Evolutionary conservation across 2,888 invertebrate genomes (phyloP), one percentile per base, ranked within the genome.

Genomic region (Eubasilissa splendida): DNA sequence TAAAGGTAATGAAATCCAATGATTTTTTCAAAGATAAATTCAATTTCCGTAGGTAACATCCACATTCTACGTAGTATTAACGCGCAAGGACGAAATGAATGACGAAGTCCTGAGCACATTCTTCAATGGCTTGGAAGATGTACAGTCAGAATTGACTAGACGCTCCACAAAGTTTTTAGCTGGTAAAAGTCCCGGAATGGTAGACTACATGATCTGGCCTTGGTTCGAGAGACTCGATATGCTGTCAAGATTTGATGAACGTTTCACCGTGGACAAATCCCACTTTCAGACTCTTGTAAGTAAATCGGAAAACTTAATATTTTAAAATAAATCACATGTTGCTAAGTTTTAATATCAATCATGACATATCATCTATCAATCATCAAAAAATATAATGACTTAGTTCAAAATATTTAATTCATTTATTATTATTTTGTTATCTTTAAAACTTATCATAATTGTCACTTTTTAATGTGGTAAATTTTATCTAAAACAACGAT

Each of bases 171-270:
- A 90, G 74, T 96, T 91, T 87, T 93, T 95, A 84, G 91, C 93
- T 81, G 95, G 95, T 14, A 88, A 89, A 76, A 91, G 92, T 79
- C 95, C 96, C 0, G 96, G 96, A 70, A 92, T 95, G 91, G 88
- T 96, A 76, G 96, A 96, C 87, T 94, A 94, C 84, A 95, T 96
- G 91, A 93, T 96, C 84, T 96, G 96, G 96, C 96, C 96, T 2
- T 96, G 96, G 94, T 92, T 95, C 85, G 96, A 96, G 87, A 86
- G 91, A 11, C 89, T 91, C 79, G 88, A 89, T 83, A 87, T 90
- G 5, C 85, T 95, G 63, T 88, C 95, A 0, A 90, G 91, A 85
- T 86, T 93, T 33, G 92, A 92, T 74, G 90, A 92, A 66, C 91
- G 93, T 75, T 94, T 93, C 87, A 88, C 91, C 80, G 89, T 95